Conservation (phyloP, 2,797 vertebrate genomes). For the Ciconia nigra region DNA sequence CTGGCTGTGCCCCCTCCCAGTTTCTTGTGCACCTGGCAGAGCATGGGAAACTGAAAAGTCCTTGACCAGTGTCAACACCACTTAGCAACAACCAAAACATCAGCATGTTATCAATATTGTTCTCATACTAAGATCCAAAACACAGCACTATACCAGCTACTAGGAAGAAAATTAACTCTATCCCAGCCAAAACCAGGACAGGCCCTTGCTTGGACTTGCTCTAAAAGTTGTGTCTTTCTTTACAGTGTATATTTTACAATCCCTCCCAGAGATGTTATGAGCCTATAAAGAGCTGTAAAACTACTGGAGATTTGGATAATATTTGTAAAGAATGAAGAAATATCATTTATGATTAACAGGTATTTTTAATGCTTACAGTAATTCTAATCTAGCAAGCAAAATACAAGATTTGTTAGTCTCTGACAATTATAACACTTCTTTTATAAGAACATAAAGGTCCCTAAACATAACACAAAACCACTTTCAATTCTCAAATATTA, state of each 20-base stretch:
- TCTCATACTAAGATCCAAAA: too few species aligned
- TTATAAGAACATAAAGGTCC: neutral
- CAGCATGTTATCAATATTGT: too few species aligned
- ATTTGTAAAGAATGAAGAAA: neutral
- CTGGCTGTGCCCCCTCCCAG: too few species aligned
- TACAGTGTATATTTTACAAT: neutral
- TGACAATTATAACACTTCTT: neutral
- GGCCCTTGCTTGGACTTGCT: neutral
- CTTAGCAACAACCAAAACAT: too few species aligned
- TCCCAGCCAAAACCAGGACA: too few species aligned
- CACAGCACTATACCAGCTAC: too few species aligned
- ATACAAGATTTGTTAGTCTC: neutral
- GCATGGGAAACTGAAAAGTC: too few species aligned
- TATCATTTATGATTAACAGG: neutral
- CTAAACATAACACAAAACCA: neutral
- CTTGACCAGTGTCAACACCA: too few species aligned
- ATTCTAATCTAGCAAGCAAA: neutral
- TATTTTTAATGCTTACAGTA: neutral
- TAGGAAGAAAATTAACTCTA: too few species aligned
- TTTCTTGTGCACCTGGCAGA: too few species aligned
- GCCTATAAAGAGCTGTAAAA: neutral
- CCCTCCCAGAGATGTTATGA: neutral
- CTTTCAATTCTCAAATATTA: neutral
- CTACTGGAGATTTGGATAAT: neutral
- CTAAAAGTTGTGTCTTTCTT: neutral